These are phyloP conservation scores for Tanypteryx hageni DNA, from an alignment of 2,888 invertebrate species.

Conservation along the genomic window DNA sequence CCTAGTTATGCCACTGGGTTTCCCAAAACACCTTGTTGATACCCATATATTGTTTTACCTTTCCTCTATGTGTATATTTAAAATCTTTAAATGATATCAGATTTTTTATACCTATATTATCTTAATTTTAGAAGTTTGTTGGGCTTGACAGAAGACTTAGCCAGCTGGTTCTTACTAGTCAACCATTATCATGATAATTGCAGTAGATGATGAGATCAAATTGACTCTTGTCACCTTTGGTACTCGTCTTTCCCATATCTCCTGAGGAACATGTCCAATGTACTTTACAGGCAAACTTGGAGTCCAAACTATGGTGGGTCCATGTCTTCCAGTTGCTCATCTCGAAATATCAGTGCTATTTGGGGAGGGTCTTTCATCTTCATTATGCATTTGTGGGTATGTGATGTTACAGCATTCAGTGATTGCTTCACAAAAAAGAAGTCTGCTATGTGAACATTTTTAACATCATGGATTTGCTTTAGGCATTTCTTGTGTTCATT, in stretches of 20 bases:
- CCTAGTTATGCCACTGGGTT: too few relatives aligned
- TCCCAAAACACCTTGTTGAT: too few relatives aligned
- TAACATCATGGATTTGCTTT: not conserved
- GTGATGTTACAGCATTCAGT: conserved; percentile 12
- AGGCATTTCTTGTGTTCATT: not conserved
- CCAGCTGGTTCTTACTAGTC: too few relatives aligned
- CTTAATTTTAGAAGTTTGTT: too few relatives aligned
- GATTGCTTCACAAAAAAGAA: not conserved
- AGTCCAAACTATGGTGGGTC: not conserved
- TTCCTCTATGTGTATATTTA: too few relatives aligned
- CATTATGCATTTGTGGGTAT: not conserved
- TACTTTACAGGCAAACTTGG: not conserved
- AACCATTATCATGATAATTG: too few relatives aligned
- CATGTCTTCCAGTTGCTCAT: not conserved
- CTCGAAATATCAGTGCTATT: not conserved
- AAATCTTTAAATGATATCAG: too few relatives aligned
- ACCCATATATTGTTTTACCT: too few relatives aligned
- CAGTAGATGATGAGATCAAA: too few relatives aligned
- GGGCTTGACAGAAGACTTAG: too few relatives aligned
- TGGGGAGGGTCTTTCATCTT: not conserved
- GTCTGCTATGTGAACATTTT: not conserved
- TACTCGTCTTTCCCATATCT: not conserved
- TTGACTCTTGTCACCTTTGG: not conserved
- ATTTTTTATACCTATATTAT: too few relatives aligned
- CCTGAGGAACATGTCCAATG: not conserved